phyloP scores from a whole-genome alignment of 2,888 invertebrate species.

The Lordiphosa fenestrarum region DNA sequence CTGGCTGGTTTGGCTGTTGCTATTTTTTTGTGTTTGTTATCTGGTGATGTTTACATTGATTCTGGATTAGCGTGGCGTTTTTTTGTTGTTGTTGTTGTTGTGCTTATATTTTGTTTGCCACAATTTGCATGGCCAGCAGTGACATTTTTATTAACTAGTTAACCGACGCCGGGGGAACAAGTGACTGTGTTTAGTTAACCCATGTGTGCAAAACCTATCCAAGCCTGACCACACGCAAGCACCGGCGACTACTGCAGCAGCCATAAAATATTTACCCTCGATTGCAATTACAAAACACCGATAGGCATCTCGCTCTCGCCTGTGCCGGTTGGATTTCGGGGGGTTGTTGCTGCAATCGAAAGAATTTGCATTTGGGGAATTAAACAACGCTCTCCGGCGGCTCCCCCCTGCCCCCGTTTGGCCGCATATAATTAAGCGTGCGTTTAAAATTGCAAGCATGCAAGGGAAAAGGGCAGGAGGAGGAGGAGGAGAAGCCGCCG shows the following conservation, averaged over 20 bases:
- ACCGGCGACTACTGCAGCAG: constrained; percentile 18
- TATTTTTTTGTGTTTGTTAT: constrained; percentile 27
- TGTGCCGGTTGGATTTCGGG: constrained; percentile 25
- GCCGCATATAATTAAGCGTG: constrained; percentile 70
- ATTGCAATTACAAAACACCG: constrained; percentile 75
- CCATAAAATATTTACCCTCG: constrained; percentile 69
- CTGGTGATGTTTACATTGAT: constrained; percentile 62
- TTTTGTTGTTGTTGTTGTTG: constrained; percentile 20
- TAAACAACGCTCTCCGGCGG: constrained; percentile 37
- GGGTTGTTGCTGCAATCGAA: constrained; percentile 42
- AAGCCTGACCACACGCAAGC: constrained; percentile 66
- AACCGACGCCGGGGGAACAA: constrained; percentile 27
- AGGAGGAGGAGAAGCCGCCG: constrained; percentile 14
- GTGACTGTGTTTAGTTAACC: constrained; percentile 15
- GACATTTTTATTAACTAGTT: constrained; percentile 64
- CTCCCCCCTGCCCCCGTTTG: constrained; percentile 13
- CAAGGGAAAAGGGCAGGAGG: constrained; percentile 38
- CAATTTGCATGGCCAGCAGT: constrained; percentile 64
- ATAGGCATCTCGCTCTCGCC: constrained; percentile 68
- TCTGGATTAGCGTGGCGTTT: constrained; percentile 50
- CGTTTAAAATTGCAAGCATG: constrained; percentile 70
- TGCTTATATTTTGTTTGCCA: constrained; percentile 26
- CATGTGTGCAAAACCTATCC: constrained; percentile 41
- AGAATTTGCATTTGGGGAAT: constrained; percentile 73
- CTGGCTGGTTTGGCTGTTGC: constrained; percentile 33